Percentiles rank a stretch among this genome's conserved stretches.
phyloP scores from a whole-genome alignment of 2,797 vertebrate genomes.

The Apodemus agrarius region DNA sequence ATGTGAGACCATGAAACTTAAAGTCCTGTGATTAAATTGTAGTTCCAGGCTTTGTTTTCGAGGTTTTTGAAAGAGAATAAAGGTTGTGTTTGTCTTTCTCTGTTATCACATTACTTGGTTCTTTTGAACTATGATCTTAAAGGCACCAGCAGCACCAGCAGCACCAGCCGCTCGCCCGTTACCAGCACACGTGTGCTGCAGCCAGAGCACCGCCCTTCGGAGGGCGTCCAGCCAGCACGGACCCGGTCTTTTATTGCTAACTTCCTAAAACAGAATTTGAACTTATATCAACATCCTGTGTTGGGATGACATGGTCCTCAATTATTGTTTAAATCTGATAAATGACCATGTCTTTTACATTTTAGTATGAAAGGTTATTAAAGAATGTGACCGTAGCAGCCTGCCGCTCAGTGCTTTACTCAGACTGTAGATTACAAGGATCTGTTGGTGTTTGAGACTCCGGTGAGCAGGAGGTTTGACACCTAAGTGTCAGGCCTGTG shows the following conservation, averaged over 20 bases:
- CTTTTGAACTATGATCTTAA: constrained; percentile 81
- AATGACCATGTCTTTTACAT: background rate
- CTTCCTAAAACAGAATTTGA: constrained; percentile 49
- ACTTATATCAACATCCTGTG: background rate
- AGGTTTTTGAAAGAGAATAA: constrained; percentile 72
- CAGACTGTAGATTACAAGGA: constrained; percentile 1
- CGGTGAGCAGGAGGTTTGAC: background rate
- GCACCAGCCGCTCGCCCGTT: constrained; percentile 11
- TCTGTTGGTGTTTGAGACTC: background rate
- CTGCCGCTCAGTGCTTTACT: constrained; percentile 7
- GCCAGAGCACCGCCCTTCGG: constrained; percentile 1
- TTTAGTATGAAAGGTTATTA: constrained; percentile 2
- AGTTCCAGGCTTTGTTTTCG: constrained; percentile 4
- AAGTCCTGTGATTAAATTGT: constrained; percentile 57
- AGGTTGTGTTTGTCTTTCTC: constrained; percentile 80
- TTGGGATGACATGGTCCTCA: constrained; percentile 27
- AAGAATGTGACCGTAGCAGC: background rate
- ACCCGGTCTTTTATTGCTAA: background rate
- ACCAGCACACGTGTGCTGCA: constrained; percentile 24
- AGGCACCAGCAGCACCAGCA: constrained; percentile 54
- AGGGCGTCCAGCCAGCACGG: constrained; percentile 6
- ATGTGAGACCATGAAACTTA: constrained; percentile 45
- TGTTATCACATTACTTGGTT: constrained; percentile 62
- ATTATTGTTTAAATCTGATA: constrained; percentile 40
- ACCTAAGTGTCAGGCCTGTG: background rate